A percentile compares a stretch with the other conserved stretches of the same genome.
These are phyloP conservation scores for Harpagus bidentatus DNA, from an alignment of 2,113 vertebrate genomes.

Conservation along the genomic window DNA sequence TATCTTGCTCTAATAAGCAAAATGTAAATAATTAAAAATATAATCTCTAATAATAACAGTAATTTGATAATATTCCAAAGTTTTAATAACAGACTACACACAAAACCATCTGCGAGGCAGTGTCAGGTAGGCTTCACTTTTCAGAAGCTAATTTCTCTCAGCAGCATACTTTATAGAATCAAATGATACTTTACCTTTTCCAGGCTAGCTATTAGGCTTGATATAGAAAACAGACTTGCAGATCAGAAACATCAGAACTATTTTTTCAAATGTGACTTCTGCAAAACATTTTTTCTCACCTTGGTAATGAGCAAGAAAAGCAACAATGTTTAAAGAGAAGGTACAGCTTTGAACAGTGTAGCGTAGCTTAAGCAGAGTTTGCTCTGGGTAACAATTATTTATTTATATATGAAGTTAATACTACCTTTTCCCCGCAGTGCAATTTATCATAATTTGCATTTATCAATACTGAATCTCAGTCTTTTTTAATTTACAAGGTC, in stretches of 20 bases:
- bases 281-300: background rate
- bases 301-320: background rate
- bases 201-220: background rate
- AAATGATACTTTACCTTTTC: background rate
- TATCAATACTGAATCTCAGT: background rate
- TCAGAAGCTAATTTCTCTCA: background rate
- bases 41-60: background rate
- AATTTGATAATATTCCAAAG: background rate
- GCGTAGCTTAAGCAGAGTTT: background rate
- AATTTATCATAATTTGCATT: background rate
- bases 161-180: background rate
- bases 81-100: background rate
- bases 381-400: background rate
- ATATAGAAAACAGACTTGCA: background rate
- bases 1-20: slow-evolving; percentile 83
- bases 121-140: background rate
- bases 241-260: background rate
- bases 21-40: background rate
- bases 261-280: background rate
- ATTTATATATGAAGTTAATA: background rate
- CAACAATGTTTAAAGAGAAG: background rate
- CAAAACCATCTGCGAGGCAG: background rate
- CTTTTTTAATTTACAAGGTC: background rate
- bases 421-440: background rate
- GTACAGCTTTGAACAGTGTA: background rate